Evolutionary conservation across 2,888 invertebrate genomes (phyloP).

Genomic region (Lepeophtheirus nordmannii): DNA sequence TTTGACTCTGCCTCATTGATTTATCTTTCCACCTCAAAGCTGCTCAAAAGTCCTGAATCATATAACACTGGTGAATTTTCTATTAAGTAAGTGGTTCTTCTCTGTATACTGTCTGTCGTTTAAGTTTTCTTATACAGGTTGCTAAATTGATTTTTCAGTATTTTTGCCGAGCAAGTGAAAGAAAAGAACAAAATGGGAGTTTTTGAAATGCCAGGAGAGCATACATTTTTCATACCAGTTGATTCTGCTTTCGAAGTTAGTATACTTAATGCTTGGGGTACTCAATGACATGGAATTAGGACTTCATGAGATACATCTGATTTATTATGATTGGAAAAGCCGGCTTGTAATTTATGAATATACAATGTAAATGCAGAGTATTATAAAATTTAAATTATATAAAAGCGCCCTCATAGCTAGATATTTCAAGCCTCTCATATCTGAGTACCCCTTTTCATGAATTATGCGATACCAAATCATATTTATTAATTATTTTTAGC

Average conservation of each 20-base stretch:
- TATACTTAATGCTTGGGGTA: background rate
- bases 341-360: too few relatives aligned
- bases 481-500: background rate
- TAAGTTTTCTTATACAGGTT: too few relatives aligned
- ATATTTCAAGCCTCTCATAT: too few relatives aligned
- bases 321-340: too few relatives aligned
- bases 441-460: too few relatives aligned
- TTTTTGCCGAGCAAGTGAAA: constrained; percentile 57
- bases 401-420: too few relatives aligned
- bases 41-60: background rate
- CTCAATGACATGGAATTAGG: too few relatives aligned
- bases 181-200: constrained; percentile 55
- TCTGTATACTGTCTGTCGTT: background rate
- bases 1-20: constrained; percentile 4
- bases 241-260: constrained; percentile 73
- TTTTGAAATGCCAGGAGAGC: constrained; percentile 58
- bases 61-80: background rate
- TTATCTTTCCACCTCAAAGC: constrained; percentile 9
- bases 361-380: too few relatives aligned
- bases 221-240: constrained; percentile 77
- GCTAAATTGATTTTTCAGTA: constrained; percentile 37
- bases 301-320: too few relatives aligned
- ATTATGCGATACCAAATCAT: background rate
- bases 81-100: constrained; percentile 3
- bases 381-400: too few relatives aligned